Evolutionary conservation across 23 tunicate species (phyloP).

Genomic region (Trididemnum miniatum): DNA sequence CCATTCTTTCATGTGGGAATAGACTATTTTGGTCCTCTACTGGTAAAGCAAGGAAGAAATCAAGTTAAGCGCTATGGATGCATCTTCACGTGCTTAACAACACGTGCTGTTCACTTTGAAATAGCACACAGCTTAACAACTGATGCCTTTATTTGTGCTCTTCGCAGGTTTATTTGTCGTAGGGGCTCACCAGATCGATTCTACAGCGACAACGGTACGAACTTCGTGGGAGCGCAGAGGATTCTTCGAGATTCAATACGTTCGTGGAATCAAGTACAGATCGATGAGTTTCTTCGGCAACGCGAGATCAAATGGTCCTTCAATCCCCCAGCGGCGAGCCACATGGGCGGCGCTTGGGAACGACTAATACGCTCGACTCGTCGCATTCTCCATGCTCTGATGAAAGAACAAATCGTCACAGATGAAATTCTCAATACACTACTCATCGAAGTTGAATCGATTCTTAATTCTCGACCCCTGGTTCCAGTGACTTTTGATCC

Average conservation of each 20-base stretch:
- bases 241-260: conserved; percentile 16
- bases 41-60: not conserved
- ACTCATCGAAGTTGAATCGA: too few relatives aligned
- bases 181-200: conserved; percentile 16
- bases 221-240: conserved; percentile 37
- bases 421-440: conserved; percentile 15
- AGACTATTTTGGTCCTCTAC: not conserved
- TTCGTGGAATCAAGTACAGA: conserved; percentile 21
- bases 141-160: conserved; percentile 37
- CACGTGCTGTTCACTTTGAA: conserved; percentile 24
- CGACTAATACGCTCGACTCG: conserved; percentile 32
- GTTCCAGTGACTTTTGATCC: too few relatives aligned
- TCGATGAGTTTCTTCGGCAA: not conserved
- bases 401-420: conserved; percentile 1
- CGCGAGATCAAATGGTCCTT: conserved; percentile 9
- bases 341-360: conserved; percentile 31
- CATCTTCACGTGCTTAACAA: conserved; percentile 1
- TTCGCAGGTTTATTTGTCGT: conserved; percentile 32
- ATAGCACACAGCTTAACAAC: conserved; percentile 34
- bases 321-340: conserved; percentile 21
- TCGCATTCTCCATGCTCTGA: not conserved
- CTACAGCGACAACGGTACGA: conserved; percentile 47
- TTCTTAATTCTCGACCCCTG: too few relatives aligned
- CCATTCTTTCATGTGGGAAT: not conserved
- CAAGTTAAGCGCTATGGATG: conserved; percentile 12